Evolutionary conservation across 1,140 invertebrate genomes (phyloP).

Genomic region (Drosophila parabipectinata): DNA sequence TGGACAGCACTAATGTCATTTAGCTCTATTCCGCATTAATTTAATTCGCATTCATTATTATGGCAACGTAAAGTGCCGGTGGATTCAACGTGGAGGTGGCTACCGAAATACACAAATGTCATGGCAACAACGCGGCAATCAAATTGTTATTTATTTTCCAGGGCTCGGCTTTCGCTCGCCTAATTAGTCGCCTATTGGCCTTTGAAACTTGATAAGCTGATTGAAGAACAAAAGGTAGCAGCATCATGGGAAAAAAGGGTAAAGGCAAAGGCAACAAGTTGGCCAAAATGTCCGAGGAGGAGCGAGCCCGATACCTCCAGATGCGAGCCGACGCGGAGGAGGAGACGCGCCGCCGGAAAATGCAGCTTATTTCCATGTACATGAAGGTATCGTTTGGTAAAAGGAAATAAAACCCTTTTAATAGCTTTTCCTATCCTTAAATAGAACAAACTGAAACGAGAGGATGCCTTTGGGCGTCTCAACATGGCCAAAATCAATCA

Average conservation of each 20-base stretch:
- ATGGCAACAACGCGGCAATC: slow-evolving; percentile 25
- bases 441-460: slow-evolving; percentile 91
- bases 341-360: slow-evolving; percentile 89
- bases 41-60: slow-evolving; percentile 40
- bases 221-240: slow-evolving; percentile 21
- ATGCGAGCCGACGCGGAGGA: slow-evolving; percentile 91
- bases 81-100: neutral
- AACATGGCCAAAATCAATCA: slow-evolving; percentile 93
- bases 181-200: slow-evolving; percentile 57
- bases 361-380: slow-evolving; percentile 90
- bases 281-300: slow-evolving; percentile 92
- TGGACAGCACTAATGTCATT: slow-evolving; percentile 41
- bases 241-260: slow-evolving; percentile 88
- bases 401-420: neutral
- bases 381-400: slow-evolving; percentile 87
- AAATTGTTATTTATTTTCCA: slow-evolving; percentile 37
- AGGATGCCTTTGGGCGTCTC: slow-evolving; percentile 90
- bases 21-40: slow-evolving; percentile 41
- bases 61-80: slow-evolving; percentile 14
- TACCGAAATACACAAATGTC: slow-evolving; percentile 1
- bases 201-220: slow-evolving; percentile 63
- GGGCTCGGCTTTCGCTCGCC: slow-evolving; percentile 15
- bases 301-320: slow-evolving; percentile 90
- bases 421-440: slow-evolving; percentile 6
- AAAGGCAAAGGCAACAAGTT: slow-evolving; percentile 89